Evolutionary conservation across 2,113 vertebrate genomes (phyloP).

Genomic region (Nannobrachium achirus): DNA sequence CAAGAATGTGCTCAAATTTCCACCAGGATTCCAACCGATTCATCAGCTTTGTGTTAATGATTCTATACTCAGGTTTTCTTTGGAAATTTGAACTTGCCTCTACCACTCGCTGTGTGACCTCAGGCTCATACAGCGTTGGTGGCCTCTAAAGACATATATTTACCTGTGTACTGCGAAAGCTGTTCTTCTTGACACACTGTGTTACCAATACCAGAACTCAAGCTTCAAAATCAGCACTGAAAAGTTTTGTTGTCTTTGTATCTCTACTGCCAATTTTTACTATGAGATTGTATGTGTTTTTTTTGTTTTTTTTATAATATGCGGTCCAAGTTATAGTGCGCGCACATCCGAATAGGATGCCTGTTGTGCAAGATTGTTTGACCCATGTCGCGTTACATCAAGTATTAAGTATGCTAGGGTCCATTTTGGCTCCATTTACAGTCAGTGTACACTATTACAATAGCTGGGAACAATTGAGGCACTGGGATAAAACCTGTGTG

Average conservation of each 20-base stretch:
- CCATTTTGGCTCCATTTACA: not conserved
- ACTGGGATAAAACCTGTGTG: slow-evolving; percentile 39
- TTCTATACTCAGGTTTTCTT: not conserved
- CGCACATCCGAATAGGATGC: too few species aligned
- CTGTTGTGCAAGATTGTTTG: not conserved
- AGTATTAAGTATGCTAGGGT: slow-evolving; percentile 28
- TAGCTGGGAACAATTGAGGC: slow-evolving; percentile 47
- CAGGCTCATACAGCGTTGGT: not conserved
- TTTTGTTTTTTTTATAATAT: too few species aligned
- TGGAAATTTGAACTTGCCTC: not conserved
- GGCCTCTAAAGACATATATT: not conserved
- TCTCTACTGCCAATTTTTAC: too few species aligned
- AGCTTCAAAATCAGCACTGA: not conserved
- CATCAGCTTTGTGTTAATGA: not conserved
- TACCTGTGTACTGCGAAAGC: slow-evolving; percentile 8
- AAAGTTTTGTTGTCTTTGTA: not conserved
- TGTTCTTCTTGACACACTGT: not conserved
- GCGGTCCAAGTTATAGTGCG: too few species aligned
- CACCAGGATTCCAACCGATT: not conserved
- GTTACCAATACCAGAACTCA: not conserved
- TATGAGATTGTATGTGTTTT: too few species aligned
- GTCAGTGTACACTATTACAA: not conserved
- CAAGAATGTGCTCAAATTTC: not conserved
- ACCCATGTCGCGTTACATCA: not conserved
- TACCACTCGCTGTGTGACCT: slow-evolving; percentile 7